Evolutionary conservation across 2,888 invertebrate genomes (phyloP).

Genomic region (Rhogogaster chlorosoma): DNA sequence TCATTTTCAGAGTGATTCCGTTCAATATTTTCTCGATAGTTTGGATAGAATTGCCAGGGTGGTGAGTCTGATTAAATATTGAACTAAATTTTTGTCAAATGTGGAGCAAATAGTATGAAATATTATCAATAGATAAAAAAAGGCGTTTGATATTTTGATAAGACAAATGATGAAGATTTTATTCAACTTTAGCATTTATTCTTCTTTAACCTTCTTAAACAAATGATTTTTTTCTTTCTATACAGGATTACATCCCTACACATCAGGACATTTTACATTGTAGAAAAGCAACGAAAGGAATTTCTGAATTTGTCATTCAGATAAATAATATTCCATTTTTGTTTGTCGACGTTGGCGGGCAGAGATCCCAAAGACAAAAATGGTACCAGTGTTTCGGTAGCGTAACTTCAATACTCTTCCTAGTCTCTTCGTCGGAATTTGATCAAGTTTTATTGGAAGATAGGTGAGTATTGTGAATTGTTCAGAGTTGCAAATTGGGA

Average conservation of each 20-base stretch:
- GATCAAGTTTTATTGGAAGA: constrained; percentile 98
- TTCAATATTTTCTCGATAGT: constrained; percentile 97
- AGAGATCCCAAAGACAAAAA: constrained; percentile 98
- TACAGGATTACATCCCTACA: constrained; percentile 93
- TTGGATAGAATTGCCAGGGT: constrained; percentile 91
- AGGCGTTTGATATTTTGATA: neutral
- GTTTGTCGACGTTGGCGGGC: constrained; percentile 97
- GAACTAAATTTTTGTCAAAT: neutral
- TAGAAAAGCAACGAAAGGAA: constrained; percentile 98
- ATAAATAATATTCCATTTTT: constrained; percentile 98
- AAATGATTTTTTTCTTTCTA: constrained; percentile 56
- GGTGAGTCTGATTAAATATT: constrained; percentile 73
- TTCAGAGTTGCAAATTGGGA: constrained; percentile 29
- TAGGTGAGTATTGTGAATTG: constrained; percentile 80
- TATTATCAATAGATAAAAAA: neutral
- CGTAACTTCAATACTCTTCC: constrained; percentile 97
- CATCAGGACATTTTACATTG: constrained; percentile 98
- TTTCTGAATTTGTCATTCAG: constrained; percentile 96
- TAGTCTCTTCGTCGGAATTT: constrained; percentile 98
- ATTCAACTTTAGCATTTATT: neutral
- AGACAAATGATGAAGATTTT: neutral
- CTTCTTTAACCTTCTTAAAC: neutral
- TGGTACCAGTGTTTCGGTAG: constrained; percentile 99
- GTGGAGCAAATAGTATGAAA: neutral
- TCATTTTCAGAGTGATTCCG: constrained; percentile 93